Conservation (phyloP, 2,797 vertebrate genomes). For the Darevskia mixta region DNA sequence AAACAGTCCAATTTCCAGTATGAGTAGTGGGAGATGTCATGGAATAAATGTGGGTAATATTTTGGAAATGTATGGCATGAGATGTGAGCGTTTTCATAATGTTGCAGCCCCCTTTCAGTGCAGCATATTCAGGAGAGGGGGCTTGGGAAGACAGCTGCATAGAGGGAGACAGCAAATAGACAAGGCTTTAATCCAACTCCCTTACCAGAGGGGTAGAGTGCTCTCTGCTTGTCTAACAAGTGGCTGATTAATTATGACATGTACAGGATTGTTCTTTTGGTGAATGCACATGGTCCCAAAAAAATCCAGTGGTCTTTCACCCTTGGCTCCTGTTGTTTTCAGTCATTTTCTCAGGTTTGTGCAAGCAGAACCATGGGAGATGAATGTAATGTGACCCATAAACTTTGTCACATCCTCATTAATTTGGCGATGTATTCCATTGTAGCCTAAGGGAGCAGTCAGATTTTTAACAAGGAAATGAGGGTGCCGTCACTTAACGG, state of each 20-base stretch:
- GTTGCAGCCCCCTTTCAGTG: not conserved
- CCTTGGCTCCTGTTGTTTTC: slow-evolving; percentile 40
- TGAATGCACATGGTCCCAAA: not conserved
- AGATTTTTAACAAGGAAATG: slow-evolving; percentile 62
- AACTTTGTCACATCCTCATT: slow-evolving; percentile 67
- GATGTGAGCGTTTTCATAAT: slow-evolving; percentile 31
- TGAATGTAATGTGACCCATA: slow-evolving; percentile 28
- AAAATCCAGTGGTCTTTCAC: slow-evolving; percentile 28
- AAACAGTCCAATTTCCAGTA: not conserved
- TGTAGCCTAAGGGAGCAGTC: slow-evolving; percentile 65
- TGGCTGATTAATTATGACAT: slow-evolving; percentile 63
- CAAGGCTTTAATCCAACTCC: not conserved
- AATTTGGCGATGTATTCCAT: slow-evolving; percentile 57
- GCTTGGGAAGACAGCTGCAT: not conserved
- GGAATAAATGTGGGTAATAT: slow-evolving; percentile 19
- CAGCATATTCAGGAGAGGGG: not conserved
- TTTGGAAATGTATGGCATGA: not conserved
- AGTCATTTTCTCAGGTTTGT: not conserved
- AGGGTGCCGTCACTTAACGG: slow-evolving; percentile 17
- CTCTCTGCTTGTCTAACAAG: not conserved
- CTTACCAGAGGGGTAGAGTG: not conserved
- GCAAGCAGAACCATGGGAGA: slow-evolving; percentile 5
- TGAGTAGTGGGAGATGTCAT: not conserved
- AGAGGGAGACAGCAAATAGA: slow-evolving; percentile 36
- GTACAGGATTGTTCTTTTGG: slow-evolving; percentile 72